phyloP scores from a whole-genome alignment of 2,113 vertebrate genomes.

The Rhinichthys klamathensis region DNA sequence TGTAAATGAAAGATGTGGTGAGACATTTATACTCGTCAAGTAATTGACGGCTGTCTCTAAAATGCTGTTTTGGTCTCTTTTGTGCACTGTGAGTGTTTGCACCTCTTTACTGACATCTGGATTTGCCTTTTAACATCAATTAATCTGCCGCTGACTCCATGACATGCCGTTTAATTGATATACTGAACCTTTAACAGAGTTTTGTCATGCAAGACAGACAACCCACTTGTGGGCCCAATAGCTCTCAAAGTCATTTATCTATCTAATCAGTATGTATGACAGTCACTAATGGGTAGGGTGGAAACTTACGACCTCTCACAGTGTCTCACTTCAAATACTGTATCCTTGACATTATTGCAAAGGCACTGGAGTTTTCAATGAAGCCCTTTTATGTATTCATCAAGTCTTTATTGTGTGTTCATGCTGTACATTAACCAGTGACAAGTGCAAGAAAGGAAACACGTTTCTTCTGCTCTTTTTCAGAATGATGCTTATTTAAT shows the following conservation, averaged over 20 bases:
- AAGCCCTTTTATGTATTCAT: background rate
- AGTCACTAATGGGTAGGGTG: background rate
- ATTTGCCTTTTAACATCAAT: background rate
- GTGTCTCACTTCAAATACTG: background rate
- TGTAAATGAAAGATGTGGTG: slow-evolving; percentile 62
- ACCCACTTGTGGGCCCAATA: background rate
- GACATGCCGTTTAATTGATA: background rate
- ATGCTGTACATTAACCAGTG: background rate
- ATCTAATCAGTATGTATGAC: background rate
- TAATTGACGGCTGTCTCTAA: background rate
- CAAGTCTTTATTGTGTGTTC: background rate
- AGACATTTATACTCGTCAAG: slow-evolving; percentile 53
- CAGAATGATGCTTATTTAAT: background rate
- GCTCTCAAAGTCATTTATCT: background rate
- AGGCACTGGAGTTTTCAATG: background rate
- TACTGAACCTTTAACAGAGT: background rate
- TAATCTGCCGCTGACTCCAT: slow-evolving; percentile 7
- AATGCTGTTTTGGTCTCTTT: background rate
- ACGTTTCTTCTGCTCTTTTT: background rate
- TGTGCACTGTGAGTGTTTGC: background rate
- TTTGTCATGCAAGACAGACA: background rate
- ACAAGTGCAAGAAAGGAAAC: background rate
- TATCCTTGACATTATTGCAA: background rate
- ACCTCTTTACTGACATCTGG: background rate
- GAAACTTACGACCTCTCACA: background rate